phyloP scores from a whole-genome alignment of 2,888 invertebrate genomes.

The Tricholauxania praeusta region DNA sequence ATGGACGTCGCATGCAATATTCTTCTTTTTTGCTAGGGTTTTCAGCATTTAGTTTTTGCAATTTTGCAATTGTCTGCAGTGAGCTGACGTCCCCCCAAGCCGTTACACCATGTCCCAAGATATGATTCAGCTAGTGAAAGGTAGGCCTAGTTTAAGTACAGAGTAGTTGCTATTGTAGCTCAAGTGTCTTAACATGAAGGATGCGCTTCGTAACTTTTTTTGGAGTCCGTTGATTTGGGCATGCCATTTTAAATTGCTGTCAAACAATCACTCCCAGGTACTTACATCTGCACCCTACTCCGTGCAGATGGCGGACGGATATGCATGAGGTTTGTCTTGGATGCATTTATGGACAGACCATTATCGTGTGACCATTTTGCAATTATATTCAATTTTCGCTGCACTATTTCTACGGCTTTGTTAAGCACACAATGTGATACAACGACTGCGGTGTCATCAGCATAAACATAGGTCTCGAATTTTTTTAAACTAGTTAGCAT shows the following conservation, averaged over 20 bases:
- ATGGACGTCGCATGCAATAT: too few species aligned
- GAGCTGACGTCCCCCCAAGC: too few species aligned
- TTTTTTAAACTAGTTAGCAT: conserved; percentile 6
- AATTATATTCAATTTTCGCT: background rate
- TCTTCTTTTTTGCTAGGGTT: too few species aligned
- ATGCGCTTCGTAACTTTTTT: background rate
- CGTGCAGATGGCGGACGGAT: background rate
- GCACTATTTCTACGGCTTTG: background rate
- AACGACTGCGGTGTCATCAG: conserved; percentile 29
- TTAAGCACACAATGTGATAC: conserved; percentile 15
- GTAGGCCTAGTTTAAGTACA: background rate
- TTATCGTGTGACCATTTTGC: conserved; percentile 9
- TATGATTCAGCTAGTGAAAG: conserved; percentile 3
- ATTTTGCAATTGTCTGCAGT: too few species aligned
- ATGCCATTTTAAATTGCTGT: conserved; percentile 8
- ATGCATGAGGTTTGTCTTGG: conserved; percentile 20
- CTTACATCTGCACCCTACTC: background rate
- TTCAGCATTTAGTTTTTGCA: too few species aligned
- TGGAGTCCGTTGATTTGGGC: background rate
- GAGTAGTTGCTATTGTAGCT: background rate
- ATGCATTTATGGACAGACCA: conserved; percentile 10
- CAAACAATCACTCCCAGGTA: conserved; percentile 13
- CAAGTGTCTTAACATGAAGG: background rate
- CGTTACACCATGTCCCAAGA: conserved; percentile 2
- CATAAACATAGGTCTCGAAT: conserved; percentile 1